Base-by-base conservation (phyloP, 2,113 vertebrate species). In the Zosterops pallidus region DNA sequence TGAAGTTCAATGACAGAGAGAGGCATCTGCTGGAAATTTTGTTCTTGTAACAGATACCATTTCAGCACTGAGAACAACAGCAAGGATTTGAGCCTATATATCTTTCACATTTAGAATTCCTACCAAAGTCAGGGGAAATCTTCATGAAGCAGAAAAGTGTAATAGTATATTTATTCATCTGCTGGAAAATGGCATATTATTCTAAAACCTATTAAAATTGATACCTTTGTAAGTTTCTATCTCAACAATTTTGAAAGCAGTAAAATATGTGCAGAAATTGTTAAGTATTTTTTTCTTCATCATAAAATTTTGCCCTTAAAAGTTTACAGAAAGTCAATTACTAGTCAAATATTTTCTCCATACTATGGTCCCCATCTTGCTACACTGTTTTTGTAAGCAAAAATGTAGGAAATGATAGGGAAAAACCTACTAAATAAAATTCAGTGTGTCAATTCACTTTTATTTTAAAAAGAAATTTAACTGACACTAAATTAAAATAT, bases 211-310 rank as follows among this genome's bases (percentile, higher is more conserved):
- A 74, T 74, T 93, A 92, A 85, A 95, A 90, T 52, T 24, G 42
- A 81, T 92, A 92, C 12, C 39, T 92, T 72, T 80, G 25, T 64
- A 86, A 59, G 29, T 68, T 89, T 72, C 76, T 93, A 26, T 95
- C 64, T 92, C 63, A 89, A 93, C 83, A 94, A 68, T 65, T 97
- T 94, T 78, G 55, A 89, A 96, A 90, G 90, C 80, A 74, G 76
- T 92, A 89, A 92, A 90, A 81, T 89, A 50, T 90, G 89, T 81
- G 59, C 79, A 59, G 47, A 39, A 83, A 74, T 67, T 93, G 41
- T 75, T 83, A 93, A 80, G 59, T 86, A 9, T 65, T 57, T 80
- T 80, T 90, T 89, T 83, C 12, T 92, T 86, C 70, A 74, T 75
- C 33, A 78, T 77, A 74, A 83, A 81, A 81, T 90, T 88, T 75